phyloP scores from a whole-genome alignment of 2,888 invertebrate species.

The Scaptomyza cyrtandrae region DNA sequence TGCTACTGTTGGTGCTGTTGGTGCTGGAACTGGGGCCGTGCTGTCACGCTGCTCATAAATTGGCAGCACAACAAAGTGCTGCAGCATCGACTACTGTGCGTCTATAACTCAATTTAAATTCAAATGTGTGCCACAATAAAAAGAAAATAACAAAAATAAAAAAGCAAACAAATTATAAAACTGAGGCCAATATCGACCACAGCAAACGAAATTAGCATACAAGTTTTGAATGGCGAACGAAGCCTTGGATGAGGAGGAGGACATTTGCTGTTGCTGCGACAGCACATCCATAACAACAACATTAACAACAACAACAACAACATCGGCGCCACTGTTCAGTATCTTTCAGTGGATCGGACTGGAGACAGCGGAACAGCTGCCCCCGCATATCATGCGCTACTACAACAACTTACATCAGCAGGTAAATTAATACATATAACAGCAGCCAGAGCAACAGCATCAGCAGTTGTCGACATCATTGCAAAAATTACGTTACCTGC shows the following conservation, averaged over 20 bases:
- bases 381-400: conserved; percentile 88
- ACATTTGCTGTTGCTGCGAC: conserved; percentile 65
- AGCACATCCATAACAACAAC: conserved; percentile 44
- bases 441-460: not conserved
- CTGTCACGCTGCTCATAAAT: conserved; percentile 71
- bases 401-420: conserved; percentile 86
- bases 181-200: conserved; percentile 39
- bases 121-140: conserved; percentile 58
- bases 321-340: conserved; percentile 55
- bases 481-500: not conserved
- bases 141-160: conserved; percentile 11
- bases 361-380: conserved; percentile 87
- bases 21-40: conserved; percentile 31
- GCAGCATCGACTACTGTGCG: conserved; percentile 29
- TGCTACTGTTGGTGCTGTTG: not conserved
- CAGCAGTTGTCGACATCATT: conserved; percentile 6
- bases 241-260: conserved; percentile 37
- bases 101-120: conserved; percentile 76
- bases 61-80: conserved; percentile 63
- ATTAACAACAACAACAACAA: conserved; percentile 32
- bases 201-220: conserved; percentile 58
- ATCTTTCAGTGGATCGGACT: conserved; percentile 87
- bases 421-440: conserved; percentile 70
- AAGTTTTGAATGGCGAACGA: conserved; percentile 63
- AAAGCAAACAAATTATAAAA: conserved; percentile 65